Conservation (phyloP, 2,113 vertebrate genomes). For the Aepyceros melampus region DNA sequence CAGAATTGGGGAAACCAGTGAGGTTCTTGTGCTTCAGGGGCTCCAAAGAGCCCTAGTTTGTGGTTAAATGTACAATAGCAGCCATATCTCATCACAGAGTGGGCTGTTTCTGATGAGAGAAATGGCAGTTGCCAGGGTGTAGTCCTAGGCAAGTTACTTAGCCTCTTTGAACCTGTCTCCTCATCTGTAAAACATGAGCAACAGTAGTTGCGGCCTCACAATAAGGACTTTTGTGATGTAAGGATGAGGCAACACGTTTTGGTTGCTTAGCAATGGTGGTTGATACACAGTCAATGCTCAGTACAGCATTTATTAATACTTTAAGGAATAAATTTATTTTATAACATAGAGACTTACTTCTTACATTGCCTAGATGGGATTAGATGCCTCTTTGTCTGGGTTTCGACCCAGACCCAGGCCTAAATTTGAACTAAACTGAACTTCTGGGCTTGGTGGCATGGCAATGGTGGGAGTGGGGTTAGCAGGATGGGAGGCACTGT, state of each 20-base stretch:
- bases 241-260: background rate
- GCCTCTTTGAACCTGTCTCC: background rate
- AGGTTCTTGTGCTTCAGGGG: background rate
- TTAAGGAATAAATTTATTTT: constrained; percentile 21
- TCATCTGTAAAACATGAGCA: background rate
- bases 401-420: background rate
- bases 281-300: background rate
- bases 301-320: background rate
- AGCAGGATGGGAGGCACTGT: background rate
- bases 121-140: background rate
- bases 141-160: background rate
- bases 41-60: background rate
- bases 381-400: background rate
- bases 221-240: constrained; percentile 24
- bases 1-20: background rate
- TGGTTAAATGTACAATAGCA: background rate
- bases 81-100: background rate
- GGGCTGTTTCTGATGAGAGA: background rate
- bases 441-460: background rate
- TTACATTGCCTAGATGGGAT: background rate
- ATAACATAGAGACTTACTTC: background rate
- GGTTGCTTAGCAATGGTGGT: background rate
- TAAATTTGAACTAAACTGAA: constrained; percentile 24
- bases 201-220: background rate
- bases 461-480: background rate